A percentile compares a stretch with the other conserved stretches of the same genome.
Evolutionary conservation across 2,888 invertebrate species (phyloP).

Genomic region (Xiphydria camelus): DNA sequence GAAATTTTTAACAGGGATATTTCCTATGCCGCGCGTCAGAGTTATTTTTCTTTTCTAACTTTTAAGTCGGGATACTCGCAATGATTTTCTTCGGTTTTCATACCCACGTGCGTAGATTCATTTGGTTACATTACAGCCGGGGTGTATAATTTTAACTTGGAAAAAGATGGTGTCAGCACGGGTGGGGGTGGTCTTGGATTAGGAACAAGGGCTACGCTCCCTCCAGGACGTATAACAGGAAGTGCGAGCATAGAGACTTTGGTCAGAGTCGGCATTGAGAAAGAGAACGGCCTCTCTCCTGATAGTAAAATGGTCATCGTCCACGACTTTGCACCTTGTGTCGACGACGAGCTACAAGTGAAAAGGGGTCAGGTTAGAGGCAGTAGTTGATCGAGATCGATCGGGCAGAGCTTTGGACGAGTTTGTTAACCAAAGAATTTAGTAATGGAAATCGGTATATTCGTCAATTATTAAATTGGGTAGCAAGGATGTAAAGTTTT

Average conservation of each 20-base stretch:
- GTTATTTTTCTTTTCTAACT: too few species aligned
- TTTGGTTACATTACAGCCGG: conserved; percentile 36
- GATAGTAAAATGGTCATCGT: conserved; percentile 94
- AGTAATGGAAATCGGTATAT: too few species aligned
- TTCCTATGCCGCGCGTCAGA: too few species aligned
- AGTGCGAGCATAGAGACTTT: conserved; percentile 91
- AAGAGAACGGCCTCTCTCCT: conserved; percentile 88
- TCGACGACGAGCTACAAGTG: conserved; percentile 90
- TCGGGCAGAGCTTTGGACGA: background rate
- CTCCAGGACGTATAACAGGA: conserved; percentile 91
- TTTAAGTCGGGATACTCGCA: too few species aligned
- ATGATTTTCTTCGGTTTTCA: too few species aligned
- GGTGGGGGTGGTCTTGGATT: conserved; percentile 75
- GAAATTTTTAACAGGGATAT: too few species aligned
- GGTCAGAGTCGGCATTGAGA: conserved; percentile 87
- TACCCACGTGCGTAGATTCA: conserved; percentile 4
- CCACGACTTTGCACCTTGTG: conserved; percentile 93
- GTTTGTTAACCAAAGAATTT: too few species aligned
- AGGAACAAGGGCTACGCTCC: conserved; percentile 73
- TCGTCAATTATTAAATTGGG: too few species aligned
- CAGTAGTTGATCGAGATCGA: background rate
- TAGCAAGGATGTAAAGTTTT: too few species aligned
- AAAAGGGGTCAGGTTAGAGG: conserved; percentile 73
- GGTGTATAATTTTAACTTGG: conserved; percentile 47
- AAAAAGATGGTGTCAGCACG: conserved; percentile 74